Conservation (phyloP, 2,113 vertebrate genomes). For the Dromaius novaehollandiae region DNA sequence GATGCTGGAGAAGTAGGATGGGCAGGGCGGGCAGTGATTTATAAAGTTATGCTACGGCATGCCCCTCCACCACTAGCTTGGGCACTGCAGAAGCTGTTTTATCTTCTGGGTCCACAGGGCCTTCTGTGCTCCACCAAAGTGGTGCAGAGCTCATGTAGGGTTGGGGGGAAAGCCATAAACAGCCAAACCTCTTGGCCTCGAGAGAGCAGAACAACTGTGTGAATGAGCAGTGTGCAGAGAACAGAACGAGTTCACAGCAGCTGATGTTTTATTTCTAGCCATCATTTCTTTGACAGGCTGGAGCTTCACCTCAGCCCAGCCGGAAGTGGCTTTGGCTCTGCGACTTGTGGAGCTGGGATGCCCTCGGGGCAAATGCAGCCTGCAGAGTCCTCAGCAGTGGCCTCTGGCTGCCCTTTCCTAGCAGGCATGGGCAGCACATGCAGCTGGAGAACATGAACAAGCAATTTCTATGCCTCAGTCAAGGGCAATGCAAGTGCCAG, state of each 20-base stretch:
- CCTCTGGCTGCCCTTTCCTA: not conserved
- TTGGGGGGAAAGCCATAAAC: not conserved
- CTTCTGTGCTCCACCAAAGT: not conserved
- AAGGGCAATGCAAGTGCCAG: not conserved
- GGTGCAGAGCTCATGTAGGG: not conserved
- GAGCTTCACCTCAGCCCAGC: not conserved
- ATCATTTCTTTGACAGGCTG: not conserved
- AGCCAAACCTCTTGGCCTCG: rapidly evolving
- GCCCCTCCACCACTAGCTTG: rapidly evolving
- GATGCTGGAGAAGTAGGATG: not conserved
- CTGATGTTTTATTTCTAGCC: not conserved
- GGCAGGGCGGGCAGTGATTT: rapidly evolving
- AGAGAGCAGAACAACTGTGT: not conserved
- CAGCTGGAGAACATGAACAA: not conserved
- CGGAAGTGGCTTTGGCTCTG: not conserved
- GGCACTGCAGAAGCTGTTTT: not conserved
- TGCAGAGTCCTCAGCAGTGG: not conserved
- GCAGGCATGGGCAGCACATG: not conserved
- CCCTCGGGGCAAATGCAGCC: not conserved
- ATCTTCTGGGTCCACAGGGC: not conserved
- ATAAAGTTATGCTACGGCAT: too few relatives aligned
- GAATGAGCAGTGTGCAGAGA: not conserved
- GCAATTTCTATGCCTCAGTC: not conserved
- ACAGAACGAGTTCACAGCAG: not conserved
- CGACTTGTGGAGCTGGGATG: not conserved